These are phyloP conservation scores for Drosophila pallidifrons DNA, from an alignment of 1,140 invertebrate species.

Conservation along the genomic window DNA sequence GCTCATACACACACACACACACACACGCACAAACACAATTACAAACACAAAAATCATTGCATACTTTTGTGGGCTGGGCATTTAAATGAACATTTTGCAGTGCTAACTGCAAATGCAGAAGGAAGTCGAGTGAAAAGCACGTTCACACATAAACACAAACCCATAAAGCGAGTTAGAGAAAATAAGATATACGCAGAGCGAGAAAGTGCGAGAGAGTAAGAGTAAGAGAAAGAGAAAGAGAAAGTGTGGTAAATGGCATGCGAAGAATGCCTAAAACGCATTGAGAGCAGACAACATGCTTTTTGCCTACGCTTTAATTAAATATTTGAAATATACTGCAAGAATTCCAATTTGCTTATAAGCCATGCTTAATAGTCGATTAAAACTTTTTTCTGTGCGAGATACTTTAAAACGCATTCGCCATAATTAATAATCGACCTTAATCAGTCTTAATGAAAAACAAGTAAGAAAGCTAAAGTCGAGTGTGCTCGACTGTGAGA, in stretches of 20 bases:
- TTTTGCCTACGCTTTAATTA: slow-evolving; percentile 34
- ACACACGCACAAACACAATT: background rate
- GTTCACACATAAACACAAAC: slow-evolving; percentile 10
- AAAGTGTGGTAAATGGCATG: background rate
- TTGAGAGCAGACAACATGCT: slow-evolving; percentile 16
- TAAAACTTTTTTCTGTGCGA: slow-evolving; percentile 11
- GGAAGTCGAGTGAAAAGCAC: slow-evolving; percentile 37
- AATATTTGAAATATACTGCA: slow-evolving; percentile 33
- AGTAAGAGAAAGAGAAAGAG: background rate
- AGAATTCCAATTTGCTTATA: slow-evolving; percentile 4
- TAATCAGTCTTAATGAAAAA: slow-evolving; percentile 51
- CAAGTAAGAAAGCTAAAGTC: no score
- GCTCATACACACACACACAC: slow-evolving; percentile 31
- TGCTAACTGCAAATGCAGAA: slow-evolving; percentile 51
- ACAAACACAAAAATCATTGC: slow-evolving; percentile 54
- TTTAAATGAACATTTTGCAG: slow-evolving; percentile 68
- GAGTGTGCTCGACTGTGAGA: no score
- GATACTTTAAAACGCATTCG: slow-evolving; percentile 19
- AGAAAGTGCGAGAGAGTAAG: background rate
- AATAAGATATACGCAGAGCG: background rate
- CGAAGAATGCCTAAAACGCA: slow-evolving; percentile 19
- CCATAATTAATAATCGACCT: slow-evolving; percentile 30
- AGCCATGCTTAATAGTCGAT: slow-evolving; percentile 19
- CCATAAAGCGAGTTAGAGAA: background rate
- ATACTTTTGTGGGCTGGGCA: slow-evolving; percentile 66